phyloP scores from a whole-genome alignment of 2,797 vertebrate genomes.

The Mustela erminea region DNA sequence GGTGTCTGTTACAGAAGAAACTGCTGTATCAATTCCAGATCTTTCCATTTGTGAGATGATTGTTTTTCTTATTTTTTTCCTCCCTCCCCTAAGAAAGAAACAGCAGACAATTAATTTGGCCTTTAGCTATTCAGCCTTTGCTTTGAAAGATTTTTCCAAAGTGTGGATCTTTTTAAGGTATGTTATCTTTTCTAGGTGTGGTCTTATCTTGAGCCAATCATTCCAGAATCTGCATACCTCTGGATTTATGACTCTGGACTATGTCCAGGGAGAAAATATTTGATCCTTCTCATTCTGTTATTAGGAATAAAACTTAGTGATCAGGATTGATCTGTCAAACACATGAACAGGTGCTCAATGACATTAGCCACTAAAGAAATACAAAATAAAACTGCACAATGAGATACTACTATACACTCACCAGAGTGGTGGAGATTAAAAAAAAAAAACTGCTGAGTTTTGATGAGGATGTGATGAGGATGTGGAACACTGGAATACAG shows the following conservation, averaged over 20 bases:
- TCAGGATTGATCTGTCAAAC: conserved; percentile 8
- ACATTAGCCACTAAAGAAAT: background rate
- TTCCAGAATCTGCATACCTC: conserved; percentile 18
- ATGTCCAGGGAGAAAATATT: background rate
- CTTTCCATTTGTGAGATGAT: conserved; percentile 66
- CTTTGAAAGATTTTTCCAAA: conserved; percentile 53
- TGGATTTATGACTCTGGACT: conserved; percentile 42
- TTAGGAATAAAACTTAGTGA: background rate
- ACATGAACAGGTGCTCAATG: background rate
- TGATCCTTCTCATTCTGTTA: conserved; percentile 14
- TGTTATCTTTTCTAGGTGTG: background rate
- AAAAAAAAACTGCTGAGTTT: background rate
- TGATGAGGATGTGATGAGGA: background rate
- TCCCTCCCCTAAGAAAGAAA: background rate
- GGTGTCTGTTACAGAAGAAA: conserved; percentile 58
- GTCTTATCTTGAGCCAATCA: background rate
- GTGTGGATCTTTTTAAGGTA: background rate
- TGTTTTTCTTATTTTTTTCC: background rate
- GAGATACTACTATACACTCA: background rate
- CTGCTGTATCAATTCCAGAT: conserved; percentile 63
- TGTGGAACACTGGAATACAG: background rate
- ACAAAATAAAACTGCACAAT: background rate
- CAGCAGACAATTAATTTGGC: conserved; percentile 55
- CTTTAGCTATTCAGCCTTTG: conserved; percentile 43
- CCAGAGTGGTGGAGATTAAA: background rate